phyloP scores from a whole-genome alignment of 1,140 invertebrate species.

The Bicyclus anynana region DNA sequence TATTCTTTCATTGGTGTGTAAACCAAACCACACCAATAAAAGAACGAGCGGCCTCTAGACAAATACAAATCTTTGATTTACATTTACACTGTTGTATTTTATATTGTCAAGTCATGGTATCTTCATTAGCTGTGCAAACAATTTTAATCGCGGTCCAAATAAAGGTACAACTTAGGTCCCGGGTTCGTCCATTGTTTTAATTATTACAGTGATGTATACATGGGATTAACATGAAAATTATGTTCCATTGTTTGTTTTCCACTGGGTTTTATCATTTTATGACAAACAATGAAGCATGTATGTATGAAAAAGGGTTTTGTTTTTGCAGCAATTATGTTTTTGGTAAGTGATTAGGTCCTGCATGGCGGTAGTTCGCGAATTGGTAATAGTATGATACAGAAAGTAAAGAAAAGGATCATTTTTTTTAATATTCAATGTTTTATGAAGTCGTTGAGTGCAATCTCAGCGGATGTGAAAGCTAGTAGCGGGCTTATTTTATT shows the following conservation, averaged over 20 bases:
- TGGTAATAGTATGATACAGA: too few relatives aligned
- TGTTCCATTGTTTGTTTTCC: background rate
- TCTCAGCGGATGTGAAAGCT: too few relatives aligned
- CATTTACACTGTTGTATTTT: conserved; percentile 33
- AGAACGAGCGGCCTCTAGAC: too few relatives aligned
- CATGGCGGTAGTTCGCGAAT: too few relatives aligned
- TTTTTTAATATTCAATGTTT: too few relatives aligned
- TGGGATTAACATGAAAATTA: background rate
- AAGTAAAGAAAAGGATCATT: too few relatives aligned
- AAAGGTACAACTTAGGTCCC: conserved; percentile 31
- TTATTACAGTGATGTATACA: conserved; percentile 13
- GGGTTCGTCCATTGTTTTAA: conserved; percentile 15
- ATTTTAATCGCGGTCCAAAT: conserved; percentile 48
- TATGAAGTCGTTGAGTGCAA: too few relatives aligned
- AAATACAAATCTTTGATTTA: background rate
- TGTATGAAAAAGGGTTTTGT: background rate
- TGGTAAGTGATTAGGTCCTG: too few relatives aligned
- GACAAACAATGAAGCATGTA: background rate
- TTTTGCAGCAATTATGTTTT: background rate
- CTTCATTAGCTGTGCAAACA: conserved; percentile 63
- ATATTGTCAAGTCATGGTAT: conserved; percentile 45
- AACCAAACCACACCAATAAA: too few relatives aligned
- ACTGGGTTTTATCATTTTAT: background rate
- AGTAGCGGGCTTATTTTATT: too few relatives aligned
- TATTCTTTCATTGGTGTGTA: too few relatives aligned